phyloP scores from a whole-genome alignment of 2,113 vertebrate genomes.

The Narcine bancroftii region DNA sequence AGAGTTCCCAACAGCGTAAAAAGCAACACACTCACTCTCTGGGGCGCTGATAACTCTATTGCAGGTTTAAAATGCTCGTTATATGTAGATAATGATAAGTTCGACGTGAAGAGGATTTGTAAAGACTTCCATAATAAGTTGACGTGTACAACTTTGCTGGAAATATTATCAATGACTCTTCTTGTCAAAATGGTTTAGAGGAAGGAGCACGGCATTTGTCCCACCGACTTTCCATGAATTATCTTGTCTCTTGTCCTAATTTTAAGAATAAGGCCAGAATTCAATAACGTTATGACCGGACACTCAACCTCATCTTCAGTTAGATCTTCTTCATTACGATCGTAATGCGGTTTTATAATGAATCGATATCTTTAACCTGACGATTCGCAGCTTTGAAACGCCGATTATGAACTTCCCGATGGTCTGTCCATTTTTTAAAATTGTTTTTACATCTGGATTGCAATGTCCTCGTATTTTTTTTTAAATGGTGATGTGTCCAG shows the following conservation, averaged over 20 bases:
- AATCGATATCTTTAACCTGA: background rate
- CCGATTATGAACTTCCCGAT: background rate
- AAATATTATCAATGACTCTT: background rate
- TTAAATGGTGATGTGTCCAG: background rate
- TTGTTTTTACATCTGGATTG: background rate
- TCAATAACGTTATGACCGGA: background rate
- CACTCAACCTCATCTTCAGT: background rate
- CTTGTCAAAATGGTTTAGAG: no score
- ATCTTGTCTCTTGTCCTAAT: background rate
- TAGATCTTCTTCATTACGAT: background rate
- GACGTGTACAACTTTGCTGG: background rate
- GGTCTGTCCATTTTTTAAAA: background rate
- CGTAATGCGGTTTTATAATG: background rate
- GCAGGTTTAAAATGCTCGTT: background rate
- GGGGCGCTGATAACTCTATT: background rate
- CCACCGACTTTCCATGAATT: background rate
- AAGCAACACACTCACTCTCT: background rate
- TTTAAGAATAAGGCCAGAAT: background rate
- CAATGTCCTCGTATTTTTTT: background rate
- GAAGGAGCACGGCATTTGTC: background rate
- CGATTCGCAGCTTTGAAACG: background rate
- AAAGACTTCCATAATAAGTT: no score
- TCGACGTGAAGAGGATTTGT: background rate
- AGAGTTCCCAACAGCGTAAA: background rate
- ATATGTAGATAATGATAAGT: background rate